Evolutionary conservation across 2,113 vertebrate genomes (phyloP).

Genomic region (Malurus elegans): DNA sequence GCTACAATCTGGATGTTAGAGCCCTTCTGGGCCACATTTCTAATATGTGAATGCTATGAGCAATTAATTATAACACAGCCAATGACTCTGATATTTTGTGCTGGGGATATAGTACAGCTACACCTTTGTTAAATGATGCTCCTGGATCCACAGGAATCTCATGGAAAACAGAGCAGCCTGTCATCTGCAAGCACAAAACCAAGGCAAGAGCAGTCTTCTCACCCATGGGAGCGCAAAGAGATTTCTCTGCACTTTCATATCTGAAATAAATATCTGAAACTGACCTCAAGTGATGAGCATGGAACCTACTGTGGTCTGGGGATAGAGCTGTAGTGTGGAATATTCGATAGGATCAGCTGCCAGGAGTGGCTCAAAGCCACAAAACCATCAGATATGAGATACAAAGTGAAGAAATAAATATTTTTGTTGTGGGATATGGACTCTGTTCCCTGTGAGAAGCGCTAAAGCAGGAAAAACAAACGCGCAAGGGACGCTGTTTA

Average conservation of each 20-base stretch:
- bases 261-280: neutral
- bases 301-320: neutral
- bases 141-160: neutral
- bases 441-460: neutral
- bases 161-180: neutral
- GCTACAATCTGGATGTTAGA: neutral
- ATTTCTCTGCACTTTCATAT: constrained; percentile 4
- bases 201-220: neutral
- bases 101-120: neutral
- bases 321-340: neutral
- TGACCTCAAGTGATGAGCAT: neutral
- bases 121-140: neutral
- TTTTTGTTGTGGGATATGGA: neutral
- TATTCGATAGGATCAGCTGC: neutral
- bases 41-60: neutral
- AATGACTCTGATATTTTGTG: neutral
- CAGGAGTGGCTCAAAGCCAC: constrained; percentile 17
- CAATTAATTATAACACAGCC: neutral
- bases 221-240: neutral
- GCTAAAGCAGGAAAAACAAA: neutral
- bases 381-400: neutral
- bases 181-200: neutral
- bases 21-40: neutral
- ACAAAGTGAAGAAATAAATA: neutral
- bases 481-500: neutral